Base-by-base conservation (phyloP, 1,140 invertebrate species). In the Drosophila elegans region DNA sequence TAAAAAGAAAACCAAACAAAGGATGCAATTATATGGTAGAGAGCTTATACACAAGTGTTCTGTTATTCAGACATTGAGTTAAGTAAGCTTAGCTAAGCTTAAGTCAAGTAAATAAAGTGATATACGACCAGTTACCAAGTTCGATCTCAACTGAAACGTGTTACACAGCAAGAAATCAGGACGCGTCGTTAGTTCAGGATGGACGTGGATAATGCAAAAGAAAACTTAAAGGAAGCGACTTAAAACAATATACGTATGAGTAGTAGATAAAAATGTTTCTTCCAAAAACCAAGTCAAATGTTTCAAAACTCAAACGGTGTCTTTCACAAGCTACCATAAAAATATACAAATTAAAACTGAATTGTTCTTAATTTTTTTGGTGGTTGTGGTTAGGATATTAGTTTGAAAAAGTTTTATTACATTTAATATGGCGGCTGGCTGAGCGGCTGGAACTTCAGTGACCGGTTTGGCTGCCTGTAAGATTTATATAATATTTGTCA, bases 391-490 rank as follows among this genome's bases (percentile, higher is more conserved):
- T 88, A 88, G 72, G 54, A 57, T 80, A 76, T 88, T 72, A 88
- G 69, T 80, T 78, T 89, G 72, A 88, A 89, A 78, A 80, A 79
- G 80, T 88, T 88, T 91, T 66, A 91, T 91, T 92, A 92, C 91
- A 92, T 92, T 92, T 92, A 92, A 84, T 78, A 92, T 92, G 78
- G 91, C 91, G 85, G 91, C 88, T 91, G 91, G 91, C 88, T 92
- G 91, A 82, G 91, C 93, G 81, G 91, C 93, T 91, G 91, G 94
- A 94, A 95, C 94, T 94, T 95, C 94, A 82, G 93, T 94, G 93
- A 94, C 94, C 93, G 94, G 94, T 93, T 95, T 94, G 93, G 93
- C 94, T 93, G 94, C 94, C 94, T 95, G 94, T 91, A 95, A 95
- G 93, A 95, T 91, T 86, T 82, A 83, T 88, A 88, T 88, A 81